phyloP scores from a whole-genome alignment of 2,797 vertebrate species.

The Aulostomus chinensis region DNA sequence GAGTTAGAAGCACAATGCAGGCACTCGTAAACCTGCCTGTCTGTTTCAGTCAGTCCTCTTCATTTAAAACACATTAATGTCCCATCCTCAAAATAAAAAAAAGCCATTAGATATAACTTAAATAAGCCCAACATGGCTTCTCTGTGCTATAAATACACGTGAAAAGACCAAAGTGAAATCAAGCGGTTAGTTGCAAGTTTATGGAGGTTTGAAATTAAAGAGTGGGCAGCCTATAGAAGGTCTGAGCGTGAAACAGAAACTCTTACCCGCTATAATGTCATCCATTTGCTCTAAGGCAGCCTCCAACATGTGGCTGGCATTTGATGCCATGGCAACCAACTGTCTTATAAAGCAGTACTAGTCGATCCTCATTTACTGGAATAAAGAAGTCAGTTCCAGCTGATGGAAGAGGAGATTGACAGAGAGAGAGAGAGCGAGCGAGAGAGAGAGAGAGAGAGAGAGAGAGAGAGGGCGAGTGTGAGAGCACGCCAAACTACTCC shows the following conservation, averaged over 20 bases:
- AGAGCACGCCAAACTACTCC: conserved; percentile 30
- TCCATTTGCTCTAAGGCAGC: conserved; percentile 93
- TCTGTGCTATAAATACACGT: neutral
- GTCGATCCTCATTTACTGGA: conserved; percentile 21
- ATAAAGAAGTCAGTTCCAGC: conserved; percentile 16
- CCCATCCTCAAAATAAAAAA: too few relatives aligned
- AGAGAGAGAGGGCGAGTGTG: conserved; percentile 16
- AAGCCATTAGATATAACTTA: too few relatives aligned
- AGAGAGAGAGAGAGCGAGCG: conserved; percentile 2
- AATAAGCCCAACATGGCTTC: neutral
- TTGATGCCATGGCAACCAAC: conserved; percentile 82
- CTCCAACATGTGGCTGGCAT: conserved; percentile 88
- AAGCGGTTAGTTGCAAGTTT: conserved; percentile 13
- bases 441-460: conserved; percentile 18
- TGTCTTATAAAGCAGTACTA: conserved; percentile 15
- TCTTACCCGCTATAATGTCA: conserved; percentile 90
- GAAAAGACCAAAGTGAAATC: conserved; percentile 7
- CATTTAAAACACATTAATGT: too few relatives aligned
- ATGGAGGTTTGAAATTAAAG: conserved; percentile 44
- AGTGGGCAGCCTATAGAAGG: conserved; percentile 13
- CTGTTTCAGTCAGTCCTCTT: too few relatives aligned
- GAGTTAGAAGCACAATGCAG: too few relatives aligned
- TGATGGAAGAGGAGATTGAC: neutral
- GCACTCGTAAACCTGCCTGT: too few relatives aligned
- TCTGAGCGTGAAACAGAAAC: conserved; percentile 47